Evolutionary conservation across 1,140 invertebrate species (phyloP).

Genomic region (Acromyrmex echinatior): DNA sequence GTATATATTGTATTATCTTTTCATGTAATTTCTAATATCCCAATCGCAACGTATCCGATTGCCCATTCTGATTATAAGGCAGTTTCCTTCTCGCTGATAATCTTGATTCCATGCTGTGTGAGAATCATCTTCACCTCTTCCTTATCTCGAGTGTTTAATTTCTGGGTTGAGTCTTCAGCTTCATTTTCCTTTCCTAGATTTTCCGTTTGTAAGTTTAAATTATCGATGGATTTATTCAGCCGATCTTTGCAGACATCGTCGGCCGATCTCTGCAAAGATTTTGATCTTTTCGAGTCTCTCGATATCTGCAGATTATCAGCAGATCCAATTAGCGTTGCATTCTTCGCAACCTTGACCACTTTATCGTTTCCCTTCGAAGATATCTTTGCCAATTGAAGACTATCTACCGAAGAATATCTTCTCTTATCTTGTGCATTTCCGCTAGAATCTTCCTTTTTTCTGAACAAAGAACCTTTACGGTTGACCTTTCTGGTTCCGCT

Average conservation of each 20-base stretch:
- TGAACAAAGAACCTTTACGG: constrained; percentile 80
- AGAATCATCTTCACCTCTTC: constrained; percentile 91
- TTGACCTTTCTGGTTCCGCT: constrained; percentile 71
- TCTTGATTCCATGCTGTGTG: constrained; percentile 91
- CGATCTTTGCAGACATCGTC: constrained; percentile 79
- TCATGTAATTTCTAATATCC: constrained; percentile 26
- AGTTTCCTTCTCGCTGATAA: constrained; percentile 92
- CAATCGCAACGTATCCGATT: background rate
- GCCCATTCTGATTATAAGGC: constrained; percentile 87
- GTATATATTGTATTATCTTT: background rate
- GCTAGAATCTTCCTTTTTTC: constrained; percentile 59
- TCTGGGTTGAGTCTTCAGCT: constrained; percentile 58
- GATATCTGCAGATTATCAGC: constrained; percentile 81
- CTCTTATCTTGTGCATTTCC: constrained; percentile 76
- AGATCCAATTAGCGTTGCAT: constrained; percentile 80
- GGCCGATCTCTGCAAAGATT: constrained; percentile 80
- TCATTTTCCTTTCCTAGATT: constrained; percentile 70
- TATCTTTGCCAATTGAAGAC: constrained; percentile 79
- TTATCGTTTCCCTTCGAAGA: constrained; percentile 76
- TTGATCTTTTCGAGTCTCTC: constrained; percentile 74
- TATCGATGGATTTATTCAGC: constrained; percentile 81
- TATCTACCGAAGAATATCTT: constrained; percentile 83
- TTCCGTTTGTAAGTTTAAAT: constrained; percentile 77
- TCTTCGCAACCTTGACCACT: constrained; percentile 68
- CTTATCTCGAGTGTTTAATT: constrained; percentile 87